These are phyloP conservation scores for Poeciliopsis turrubarensis DNA, from an alignment of 2,113 vertebrate genomes.

Conservation along the genomic window DNA sequence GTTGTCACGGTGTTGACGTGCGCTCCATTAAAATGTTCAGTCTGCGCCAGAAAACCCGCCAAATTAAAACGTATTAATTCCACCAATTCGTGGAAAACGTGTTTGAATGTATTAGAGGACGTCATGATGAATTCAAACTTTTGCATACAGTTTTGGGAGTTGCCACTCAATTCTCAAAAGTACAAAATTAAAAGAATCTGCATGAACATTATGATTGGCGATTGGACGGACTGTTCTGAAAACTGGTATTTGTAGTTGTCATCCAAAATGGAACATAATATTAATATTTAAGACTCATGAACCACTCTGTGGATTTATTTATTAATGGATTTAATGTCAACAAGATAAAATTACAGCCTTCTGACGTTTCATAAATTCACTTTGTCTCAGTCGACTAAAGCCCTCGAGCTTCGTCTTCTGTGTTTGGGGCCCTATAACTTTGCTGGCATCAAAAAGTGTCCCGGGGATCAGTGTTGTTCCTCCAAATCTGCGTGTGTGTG, in stretches of 20 bases:
- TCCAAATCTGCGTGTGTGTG: constrained; percentile 28
- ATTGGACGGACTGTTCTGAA: no score
- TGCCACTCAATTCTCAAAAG: no score
- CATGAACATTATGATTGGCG: no score
- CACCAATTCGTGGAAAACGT: no score
- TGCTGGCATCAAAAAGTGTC: constrained; percentile 58
- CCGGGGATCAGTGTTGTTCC: constrained; percentile 55
- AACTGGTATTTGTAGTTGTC: neutral
- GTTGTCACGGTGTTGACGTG: no score
- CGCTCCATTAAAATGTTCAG: no score
- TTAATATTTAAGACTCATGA: neutral
- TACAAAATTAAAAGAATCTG: no score
- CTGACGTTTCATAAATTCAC: constrained; percentile 7
- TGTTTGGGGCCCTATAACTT: constrained; percentile 53
- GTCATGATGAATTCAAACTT: no score
- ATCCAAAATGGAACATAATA: neutral
- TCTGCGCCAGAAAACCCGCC: no score
- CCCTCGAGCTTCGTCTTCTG: constrained; percentile 39
- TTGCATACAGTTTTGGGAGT: no score
- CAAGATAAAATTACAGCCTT: constrained; percentile 1
- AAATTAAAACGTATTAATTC: no score
- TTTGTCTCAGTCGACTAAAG: constrained; percentile 22
- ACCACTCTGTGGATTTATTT: neutral
- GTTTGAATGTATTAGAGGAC: no score
- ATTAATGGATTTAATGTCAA: neutral